Evolutionary conservation across 2,797 vertebrate genomes (phyloP), one percentile per base, ranked within the genome.

Genomic region (Carcharodon carcharias): DNA sequence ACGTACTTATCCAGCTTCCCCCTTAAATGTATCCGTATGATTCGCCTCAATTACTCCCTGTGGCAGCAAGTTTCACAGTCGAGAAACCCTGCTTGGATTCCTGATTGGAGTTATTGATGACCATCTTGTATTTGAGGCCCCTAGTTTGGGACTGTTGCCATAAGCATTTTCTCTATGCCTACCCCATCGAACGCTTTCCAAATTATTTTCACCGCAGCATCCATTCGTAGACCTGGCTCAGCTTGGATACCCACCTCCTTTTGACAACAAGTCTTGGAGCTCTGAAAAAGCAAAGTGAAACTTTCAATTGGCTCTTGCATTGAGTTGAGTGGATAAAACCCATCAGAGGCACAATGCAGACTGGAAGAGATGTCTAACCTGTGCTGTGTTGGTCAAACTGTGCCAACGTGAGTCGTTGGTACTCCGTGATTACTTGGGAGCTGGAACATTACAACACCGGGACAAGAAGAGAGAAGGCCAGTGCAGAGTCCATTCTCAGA

Each of bases 121-220:
- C 31, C 6, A 35, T 77, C 9, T 35, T 35, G 71, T 77, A 0
- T 77, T 12, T 11, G 9, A 35, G 71, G 71, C 31, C 7, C 23
- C 50, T 1, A 0, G 23, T 56, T 23, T 11, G 0, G 40, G 50
- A 31, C 26, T 56, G 35, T 9, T 26, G 26, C 54, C 85, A 18
- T 21, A 56, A 2, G 23, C 21, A 2, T 28, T 35, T 77, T 45
- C 40, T 31, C 69, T 9, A 45, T 11, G 4, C 5, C n/a, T 40
- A 4, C 0, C 14, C 80, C 1, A 35, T 4, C 18, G 1, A 50
- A 6, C 16, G 4, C 6, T 8, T 6, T 16, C 18, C 0, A 7
- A 67, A 67, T 67, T 35, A 35, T 77, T 23, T 18, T 45, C 11
- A n/a, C n/a, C n/a, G n/a, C n/a, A n/a, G n/a, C n/a, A 77, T 18